These are phyloP conservation scores for Proctacanthus coquilletti DNA, from an alignment of 1,140 invertebrate genomes.

Conservation along the genomic window DNA sequence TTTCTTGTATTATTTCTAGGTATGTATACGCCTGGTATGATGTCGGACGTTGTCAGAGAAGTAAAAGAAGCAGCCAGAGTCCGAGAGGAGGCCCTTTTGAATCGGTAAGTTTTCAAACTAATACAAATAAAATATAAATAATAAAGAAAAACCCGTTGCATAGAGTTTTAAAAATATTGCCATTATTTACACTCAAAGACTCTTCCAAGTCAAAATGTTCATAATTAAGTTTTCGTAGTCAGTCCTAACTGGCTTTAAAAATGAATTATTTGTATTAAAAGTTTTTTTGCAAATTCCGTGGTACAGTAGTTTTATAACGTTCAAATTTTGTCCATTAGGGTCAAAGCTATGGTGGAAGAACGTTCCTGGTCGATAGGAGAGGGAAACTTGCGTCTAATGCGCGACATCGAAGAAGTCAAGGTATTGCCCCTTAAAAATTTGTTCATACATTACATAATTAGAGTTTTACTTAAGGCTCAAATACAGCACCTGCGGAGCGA, in stretches of 20 bases:
- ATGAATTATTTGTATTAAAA: too few species aligned
- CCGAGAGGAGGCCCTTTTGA: slow-evolving; percentile 49
- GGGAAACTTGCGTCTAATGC: slow-evolving; percentile 28
- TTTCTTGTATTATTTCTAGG: too few species aligned
- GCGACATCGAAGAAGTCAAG: slow-evolving; percentile 29
- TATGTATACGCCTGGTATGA: slow-evolving; percentile 54
- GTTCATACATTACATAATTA: not conserved
- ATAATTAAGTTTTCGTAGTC: too few species aligned
- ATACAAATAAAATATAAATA: too few species aligned
- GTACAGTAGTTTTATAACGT: too few species aligned
- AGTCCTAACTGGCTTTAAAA: too few species aligned
- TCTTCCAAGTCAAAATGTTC: too few species aligned
- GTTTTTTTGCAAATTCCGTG: too few species aligned
- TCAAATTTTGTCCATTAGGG: too few species aligned
- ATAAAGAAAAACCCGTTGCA: too few species aligned
- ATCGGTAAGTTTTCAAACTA: slow-evolving; percentile 28
- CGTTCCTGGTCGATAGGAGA: slow-evolving; percentile 32
- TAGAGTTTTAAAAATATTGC: too few species aligned
- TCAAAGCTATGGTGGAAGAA: slow-evolving; percentile 43
- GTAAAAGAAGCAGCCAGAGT: slow-evolving; percentile 54
- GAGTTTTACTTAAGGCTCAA: slow-evolving; percentile 11
- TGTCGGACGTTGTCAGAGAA: slow-evolving; percentile 56
- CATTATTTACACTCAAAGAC: too few species aligned
- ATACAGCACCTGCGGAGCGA: slow-evolving; percentile 22
- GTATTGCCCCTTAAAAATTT: slow-evolving; percentile 8